phyloP scores from a whole-genome alignment of 2,888 invertebrate genomes.

The Acheta domesticus region DNA sequence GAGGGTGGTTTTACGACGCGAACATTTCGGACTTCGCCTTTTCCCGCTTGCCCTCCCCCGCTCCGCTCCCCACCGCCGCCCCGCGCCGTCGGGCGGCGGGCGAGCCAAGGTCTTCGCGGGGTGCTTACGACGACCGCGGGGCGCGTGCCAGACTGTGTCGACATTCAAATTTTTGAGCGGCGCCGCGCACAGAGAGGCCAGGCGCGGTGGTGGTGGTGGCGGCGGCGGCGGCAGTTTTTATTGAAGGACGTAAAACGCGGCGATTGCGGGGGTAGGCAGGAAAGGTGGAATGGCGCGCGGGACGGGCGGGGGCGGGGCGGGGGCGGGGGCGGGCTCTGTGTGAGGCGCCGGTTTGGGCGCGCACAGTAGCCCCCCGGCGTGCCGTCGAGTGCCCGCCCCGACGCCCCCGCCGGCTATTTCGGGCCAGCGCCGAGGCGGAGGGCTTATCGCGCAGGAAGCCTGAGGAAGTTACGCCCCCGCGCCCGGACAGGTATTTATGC shows the following conservation, averaged over 20 bases:
- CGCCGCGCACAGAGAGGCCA: slow-evolving; percentile 3
- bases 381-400: background rate
- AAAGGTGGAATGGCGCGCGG: slow-evolving; percentile 30
- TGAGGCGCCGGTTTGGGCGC: background rate
- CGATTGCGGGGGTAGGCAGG: slow-evolving; percentile 28
- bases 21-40: too few relatives aligned
- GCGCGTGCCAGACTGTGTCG: background rate
- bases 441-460: slow-evolving; percentile 36
- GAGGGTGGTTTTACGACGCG: too few relatives aligned
- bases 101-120: too few relatives aligned
- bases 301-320: slow-evolving; percentile 35
- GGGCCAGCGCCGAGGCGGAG: slow-evolving; percentile 46
- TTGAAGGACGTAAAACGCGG: background rate
- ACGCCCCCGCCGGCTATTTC: slow-evolving; percentile 36
- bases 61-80: too few relatives aligned
- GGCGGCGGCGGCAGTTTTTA: background rate
- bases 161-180: background rate
- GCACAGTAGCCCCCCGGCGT: background rate
- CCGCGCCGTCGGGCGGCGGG: too few relatives aligned
- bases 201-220: background rate
- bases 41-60: too few relatives aligned
- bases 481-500: too few relatives aligned
- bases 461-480: background rate
- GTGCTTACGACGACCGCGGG: too few relatives aligned
- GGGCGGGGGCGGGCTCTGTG: slow-evolving; percentile 26